Conservation (phyloP, 2,888 invertebrate species). For the Bedellia somnulentella region DNA sequence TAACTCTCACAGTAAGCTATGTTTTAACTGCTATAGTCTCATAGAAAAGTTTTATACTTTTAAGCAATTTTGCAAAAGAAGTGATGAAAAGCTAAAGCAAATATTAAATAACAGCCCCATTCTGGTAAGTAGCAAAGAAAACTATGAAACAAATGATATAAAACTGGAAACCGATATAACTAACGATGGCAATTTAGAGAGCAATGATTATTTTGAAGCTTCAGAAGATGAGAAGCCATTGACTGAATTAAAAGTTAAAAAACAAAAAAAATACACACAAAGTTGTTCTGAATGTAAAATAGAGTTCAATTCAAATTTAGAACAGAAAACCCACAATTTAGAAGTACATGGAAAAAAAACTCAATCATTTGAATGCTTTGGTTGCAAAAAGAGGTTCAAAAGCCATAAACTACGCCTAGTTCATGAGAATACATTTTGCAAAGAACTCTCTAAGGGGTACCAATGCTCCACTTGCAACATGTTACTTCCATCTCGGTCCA, state of each 20-base stretch:
- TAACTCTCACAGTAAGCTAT: constrained; percentile 23
- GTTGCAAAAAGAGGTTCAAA: constrained; percentile 35
- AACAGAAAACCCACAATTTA: constrained; percentile 22
- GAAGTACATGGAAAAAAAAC: constrained; percentile 29
- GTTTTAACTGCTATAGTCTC: constrained; percentile 23
- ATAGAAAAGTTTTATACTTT: constrained; percentile 30
- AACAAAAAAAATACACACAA: constrained; percentile 18
- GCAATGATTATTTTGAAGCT: constrained; percentile 8
- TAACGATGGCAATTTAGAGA: constrained; percentile 2
- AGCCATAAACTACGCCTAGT: constrained; percentile 22
- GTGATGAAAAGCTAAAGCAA: constrained; percentile 21
- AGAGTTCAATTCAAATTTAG: constrained; percentile 20
- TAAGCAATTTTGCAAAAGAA: constrained; percentile 27
- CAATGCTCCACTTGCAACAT: constrained; percentile 30
- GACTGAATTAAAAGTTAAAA: constrained; percentile 12
- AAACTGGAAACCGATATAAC: background rate
- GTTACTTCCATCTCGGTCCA: constrained; percentile 25
- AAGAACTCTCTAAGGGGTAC: constrained; percentile 34
- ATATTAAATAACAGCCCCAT: constrained; percentile 13
- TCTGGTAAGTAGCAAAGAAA: too few relatives aligned
- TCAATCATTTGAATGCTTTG: constrained; percentile 32
- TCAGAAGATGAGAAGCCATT: constrained; percentile 6
- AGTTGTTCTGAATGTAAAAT: constrained; percentile 32
- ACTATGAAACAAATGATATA: constrained; percentile 4
- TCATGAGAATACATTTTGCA: constrained; percentile 35